Evolutionary conservation across 2,113 vertebrate species (phyloP).

Genomic region (Brienomyrus brachyistius): DNA sequence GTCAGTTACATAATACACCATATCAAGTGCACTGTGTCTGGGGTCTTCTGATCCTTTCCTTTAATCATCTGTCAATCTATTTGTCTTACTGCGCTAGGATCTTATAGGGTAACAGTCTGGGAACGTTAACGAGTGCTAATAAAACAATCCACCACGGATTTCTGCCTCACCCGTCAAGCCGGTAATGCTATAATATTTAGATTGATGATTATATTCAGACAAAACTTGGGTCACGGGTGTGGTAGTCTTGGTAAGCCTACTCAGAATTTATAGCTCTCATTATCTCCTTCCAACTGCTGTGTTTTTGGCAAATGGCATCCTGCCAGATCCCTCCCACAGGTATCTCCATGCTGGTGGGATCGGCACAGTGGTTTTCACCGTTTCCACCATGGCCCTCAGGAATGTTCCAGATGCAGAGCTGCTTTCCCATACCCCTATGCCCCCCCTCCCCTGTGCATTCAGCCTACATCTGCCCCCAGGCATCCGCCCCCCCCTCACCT

Average conservation of each 20-base stretch:
- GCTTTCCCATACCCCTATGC: not conserved
- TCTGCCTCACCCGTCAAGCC: not conserved
- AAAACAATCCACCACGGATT: not conserved
- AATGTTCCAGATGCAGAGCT: not conserved
- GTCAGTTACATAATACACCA: conserved; percentile 4
- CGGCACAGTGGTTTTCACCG: not conserved
- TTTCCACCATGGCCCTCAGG: not conserved
- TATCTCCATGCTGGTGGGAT: not conserved
- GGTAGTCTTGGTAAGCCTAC: not conserved
- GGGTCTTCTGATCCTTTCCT: not conserved
- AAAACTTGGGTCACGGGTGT: not conserved
- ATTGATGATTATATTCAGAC: not conserved
- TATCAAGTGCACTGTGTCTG: not conserved
- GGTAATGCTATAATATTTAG: not conserved
- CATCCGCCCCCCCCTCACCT: not conserved
- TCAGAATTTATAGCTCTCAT: not conserved
- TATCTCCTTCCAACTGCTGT: not conserved
- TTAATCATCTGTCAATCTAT: not conserved
- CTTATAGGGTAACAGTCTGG: not conserved
- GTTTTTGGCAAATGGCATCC: not conserved
- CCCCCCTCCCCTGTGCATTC: not conserved
- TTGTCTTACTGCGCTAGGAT: not conserved
- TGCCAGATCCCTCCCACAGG: not conserved
- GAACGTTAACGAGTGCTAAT: not conserved
- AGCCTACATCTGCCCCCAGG: not conserved